Conservation (phyloP, 2,888 invertebrate species). For the Noctua janthe region DNA sequence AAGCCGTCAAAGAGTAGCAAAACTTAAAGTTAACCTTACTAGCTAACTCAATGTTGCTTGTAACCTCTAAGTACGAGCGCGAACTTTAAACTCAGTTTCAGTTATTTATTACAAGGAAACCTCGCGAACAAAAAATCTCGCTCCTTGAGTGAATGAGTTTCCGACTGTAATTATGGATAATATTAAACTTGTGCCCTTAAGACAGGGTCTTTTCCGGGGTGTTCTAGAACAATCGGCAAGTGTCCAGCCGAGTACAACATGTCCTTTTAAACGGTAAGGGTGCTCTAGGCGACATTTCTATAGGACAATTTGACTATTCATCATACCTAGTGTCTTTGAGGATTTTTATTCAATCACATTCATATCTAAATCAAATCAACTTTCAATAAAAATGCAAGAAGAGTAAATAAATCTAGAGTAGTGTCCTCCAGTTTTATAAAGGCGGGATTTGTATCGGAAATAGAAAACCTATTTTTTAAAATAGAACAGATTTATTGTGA, state of each 20-base stretch:
- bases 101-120: constrained; percentile 45
- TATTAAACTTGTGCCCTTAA: constrained; percentile 24
- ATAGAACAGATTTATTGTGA: constrained; percentile 17
- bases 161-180: constrained; percentile 27
- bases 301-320: background rate
- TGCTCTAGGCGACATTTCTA: background rate
- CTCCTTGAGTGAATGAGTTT: constrained; percentile 13
- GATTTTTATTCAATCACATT: background rate
- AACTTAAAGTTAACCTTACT: constrained; percentile 27
- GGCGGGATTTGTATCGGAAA: constrained; percentile 24
- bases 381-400: background rate
- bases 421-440: constrained; percentile 10
- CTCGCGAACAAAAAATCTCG: constrained; percentile 25
- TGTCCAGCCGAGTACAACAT: background rate
- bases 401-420: background rate
- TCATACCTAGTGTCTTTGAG: background rate
- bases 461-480: constrained; percentile 7
- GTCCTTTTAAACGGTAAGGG: background rate
- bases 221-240: background rate
- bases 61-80: constrained; percentile 11
- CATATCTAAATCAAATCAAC: constrained; percentile 1
- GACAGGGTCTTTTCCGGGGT: background rate
- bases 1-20: constrained; percentile 19
- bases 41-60: constrained; percentile 35
- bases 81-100: constrained; percentile 46